Percentiles rank a stretch among this genome's conserved stretches.
Evolutionary conservation across 2,797 vertebrate species (phyloP).

Genomic region (Etheostoma perlongum): DNA sequence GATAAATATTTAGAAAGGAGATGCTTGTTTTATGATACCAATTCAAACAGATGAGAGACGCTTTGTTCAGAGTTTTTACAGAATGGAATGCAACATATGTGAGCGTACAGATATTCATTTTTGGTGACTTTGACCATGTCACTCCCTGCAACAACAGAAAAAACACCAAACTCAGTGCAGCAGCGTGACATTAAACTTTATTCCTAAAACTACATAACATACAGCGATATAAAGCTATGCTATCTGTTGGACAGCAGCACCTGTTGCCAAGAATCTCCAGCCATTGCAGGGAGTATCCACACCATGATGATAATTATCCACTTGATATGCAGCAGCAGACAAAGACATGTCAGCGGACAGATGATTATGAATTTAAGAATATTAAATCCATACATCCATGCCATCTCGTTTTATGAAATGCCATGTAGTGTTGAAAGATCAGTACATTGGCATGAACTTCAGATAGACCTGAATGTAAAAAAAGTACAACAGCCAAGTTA

Average conservation of each 20-base stretch:
- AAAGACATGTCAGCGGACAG: slow-evolving; percentile 21
- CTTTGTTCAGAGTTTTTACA: too few relatives aligned
- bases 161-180: neutral
- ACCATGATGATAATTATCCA: slow-evolving; percentile 21
- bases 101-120: neutral
- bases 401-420: slow-evolving; percentile 40
- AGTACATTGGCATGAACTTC: neutral
- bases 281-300: slow-evolving; percentile 9
- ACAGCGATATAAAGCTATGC: neutral
- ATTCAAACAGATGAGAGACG: too few relatives aligned
- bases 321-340: slow-evolving; percentile 32
- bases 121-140: neutral
- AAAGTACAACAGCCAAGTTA: neutral
- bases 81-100: too few relatives aligned
- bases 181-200: too few relatives aligned
- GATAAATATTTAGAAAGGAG: too few relatives aligned
- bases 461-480: slow-evolving; percentile 2
- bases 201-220: neutral
- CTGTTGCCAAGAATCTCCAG: neutral
- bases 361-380: slow-evolving; percentile 55
- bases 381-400: slow-evolving; percentile 46
- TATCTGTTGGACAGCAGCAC: neutral
- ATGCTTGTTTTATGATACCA: too few relatives aligned
- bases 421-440: neutral
- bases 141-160: neutral